Evolutionary conservation across 1,140 invertebrate species (phyloP), one percentile per base, ranked within the genome.

Genomic region (Microplitis demolitor): DNA sequence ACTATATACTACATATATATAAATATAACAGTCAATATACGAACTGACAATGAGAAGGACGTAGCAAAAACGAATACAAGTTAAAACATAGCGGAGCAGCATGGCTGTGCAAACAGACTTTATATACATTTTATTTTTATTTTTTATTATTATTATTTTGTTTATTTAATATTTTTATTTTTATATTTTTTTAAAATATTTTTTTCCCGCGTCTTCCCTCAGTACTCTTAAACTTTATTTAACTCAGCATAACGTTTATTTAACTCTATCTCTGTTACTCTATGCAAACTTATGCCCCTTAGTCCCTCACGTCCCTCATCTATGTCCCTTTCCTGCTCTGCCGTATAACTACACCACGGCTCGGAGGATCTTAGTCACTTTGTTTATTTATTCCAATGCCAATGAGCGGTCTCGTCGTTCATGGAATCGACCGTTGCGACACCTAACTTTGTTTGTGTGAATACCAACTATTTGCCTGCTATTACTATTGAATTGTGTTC

Each of bases 341-440:
- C 24, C 24, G 24, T 24, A 24, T 24, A 24, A 8, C 33, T 11
- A 6, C 11, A 14, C 13, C 16, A 6, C 24, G 24, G 14, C 16
- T 9, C 24, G 2, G 69, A 71, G 56, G 45, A 58, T 64, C 39
- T 63, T 66, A 64, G 50, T 64, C 60, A 54, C 34, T 24, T 66
- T 71, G 61, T 64, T 71, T 64, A 71, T 64, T 64, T 54, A 71
- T 71, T 56, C 61, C 69, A 64, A 71, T 71, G 62, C n/a, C 51
- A 69, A 69, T 62, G 58, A 69, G 39, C 16, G 37, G 39, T 34
- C 37, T 24, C 9, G 61, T 63, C 34, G 63, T 66, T 51, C 66
- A 67, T 14, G 45, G 66, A 54, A 67, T 67, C 3, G 50, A 24
- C 34, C 24, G 14, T 56, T 56, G 37, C 39, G 37, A 66, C 63